Conservation (phyloP, 2,888 invertebrate genomes). For the Nomada ferruginata region DNA sequence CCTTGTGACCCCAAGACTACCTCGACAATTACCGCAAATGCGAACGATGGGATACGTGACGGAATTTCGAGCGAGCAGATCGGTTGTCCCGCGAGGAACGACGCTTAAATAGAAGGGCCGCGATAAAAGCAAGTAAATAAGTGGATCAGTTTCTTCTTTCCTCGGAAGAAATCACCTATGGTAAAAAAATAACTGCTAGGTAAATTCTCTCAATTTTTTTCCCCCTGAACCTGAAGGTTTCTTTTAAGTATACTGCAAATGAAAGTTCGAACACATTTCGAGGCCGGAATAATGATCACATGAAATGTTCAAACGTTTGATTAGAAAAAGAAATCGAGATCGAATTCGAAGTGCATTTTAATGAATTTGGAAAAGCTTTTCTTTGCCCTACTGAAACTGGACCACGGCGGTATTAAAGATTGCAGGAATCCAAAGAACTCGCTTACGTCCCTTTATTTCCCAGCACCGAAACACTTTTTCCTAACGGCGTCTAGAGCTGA, state of each 20-base stretch:
- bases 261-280: too few species aligned
- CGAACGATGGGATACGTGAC: conserved; percentile 36
- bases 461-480: conserved; percentile 49
- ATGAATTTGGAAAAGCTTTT: too few species aligned
- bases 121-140: conserved; percentile 22
- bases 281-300: too few species aligned
- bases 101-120: conserved; percentile 20
- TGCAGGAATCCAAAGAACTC: conserved; percentile 20
- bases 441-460: conserved; percentile 37
- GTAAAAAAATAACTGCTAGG: too few species aligned
- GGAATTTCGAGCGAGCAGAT: conserved; percentile 22
- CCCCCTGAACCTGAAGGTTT: too few species aligned
- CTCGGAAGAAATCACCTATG: not conserved
- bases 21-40: conserved; percentile 58
- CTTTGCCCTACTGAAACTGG: conserved; percentile 14
- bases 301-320: too few species aligned
- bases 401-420: conserved; percentile 17
- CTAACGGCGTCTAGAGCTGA: conserved; percentile 40
- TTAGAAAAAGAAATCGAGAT: too few species aligned
- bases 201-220: too few species aligned
- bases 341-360: not conserved
- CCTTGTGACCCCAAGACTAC: conserved; percentile 44
- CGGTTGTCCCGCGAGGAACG: conserved; percentile 34
- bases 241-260: too few species aligned
- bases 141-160: not conserved